Percentiles rank a stretch among this genome's conserved stretches.
Conservation (phyloP, 2,797 vertebrate genomes). For the Sphenopsis melanotis region DNA sequence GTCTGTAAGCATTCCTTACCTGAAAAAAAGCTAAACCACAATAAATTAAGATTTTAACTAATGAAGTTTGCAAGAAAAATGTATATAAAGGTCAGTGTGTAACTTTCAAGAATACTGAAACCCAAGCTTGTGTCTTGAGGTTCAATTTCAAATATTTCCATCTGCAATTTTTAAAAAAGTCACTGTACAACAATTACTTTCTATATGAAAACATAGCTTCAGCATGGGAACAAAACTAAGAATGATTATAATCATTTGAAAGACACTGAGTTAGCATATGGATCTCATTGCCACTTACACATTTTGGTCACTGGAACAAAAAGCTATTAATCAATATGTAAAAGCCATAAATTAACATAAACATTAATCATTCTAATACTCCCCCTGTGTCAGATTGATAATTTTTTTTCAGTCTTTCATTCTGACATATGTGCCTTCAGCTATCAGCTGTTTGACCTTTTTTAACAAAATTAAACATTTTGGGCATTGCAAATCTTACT, state of each 20-base stretch:
- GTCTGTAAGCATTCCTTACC: not conserved
- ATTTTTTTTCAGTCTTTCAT: conserved; percentile 62
- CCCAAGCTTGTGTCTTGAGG: not conserved
- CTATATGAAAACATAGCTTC: conserved; percentile 49
- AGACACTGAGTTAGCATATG: conserved; percentile 71
- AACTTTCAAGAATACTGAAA: not conserved
- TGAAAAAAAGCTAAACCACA: not conserved
- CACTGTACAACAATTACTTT: conserved; percentile 24
- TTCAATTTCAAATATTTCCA: conserved; percentile 41
- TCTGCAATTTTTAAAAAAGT: conserved; percentile 5
- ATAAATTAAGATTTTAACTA: not conserved
- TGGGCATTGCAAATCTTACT: conserved; percentile 35
- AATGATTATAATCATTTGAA: conserved; percentile 62
- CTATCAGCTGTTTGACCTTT: conserved; percentile 62
- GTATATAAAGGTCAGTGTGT: not conserved
- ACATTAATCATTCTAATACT: conserved; percentile 76
- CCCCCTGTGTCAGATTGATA: conserved; percentile 61
- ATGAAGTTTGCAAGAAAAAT: not conserved
- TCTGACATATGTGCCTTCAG: conserved; percentile 65
- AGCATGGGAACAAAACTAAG: conserved; percentile 61
- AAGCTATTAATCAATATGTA: conserved; percentile 76
- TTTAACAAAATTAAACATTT: conserved; percentile 36
- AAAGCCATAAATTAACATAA: conserved; percentile 73
- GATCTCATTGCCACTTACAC: conserved; percentile 74
- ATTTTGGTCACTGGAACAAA: conserved; percentile 70